Evolutionary conservation across 1,140 invertebrate species (phyloP).

Genomic region (Atta colombica): DNA sequence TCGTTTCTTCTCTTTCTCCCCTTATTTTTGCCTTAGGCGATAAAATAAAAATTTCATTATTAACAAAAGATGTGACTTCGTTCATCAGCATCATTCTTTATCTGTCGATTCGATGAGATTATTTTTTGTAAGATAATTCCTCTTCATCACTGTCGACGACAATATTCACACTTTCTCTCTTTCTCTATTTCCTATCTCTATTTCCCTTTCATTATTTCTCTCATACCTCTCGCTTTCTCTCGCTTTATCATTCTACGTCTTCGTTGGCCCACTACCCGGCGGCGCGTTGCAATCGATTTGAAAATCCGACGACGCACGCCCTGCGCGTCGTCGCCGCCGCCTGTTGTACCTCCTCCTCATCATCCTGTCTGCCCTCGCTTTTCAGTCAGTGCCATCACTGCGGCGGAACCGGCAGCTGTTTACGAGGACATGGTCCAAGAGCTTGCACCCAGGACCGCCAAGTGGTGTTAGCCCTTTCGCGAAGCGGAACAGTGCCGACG

Average conservation of each 20-base stretch:
- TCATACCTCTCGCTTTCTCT: constrained; percentile 2
- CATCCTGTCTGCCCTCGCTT: constrained; percentile 26
- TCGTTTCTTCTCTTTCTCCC: background rate
- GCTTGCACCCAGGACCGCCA: background rate
- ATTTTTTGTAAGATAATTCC: background rate
- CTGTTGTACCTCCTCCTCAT: constrained; percentile 50
- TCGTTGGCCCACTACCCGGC: constrained; percentile 55
- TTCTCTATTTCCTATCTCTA: background rate
- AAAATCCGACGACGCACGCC: constrained; percentile 70
- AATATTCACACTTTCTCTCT: background rate
- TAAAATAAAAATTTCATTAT: background rate
- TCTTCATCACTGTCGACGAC: constrained; percentile 8
- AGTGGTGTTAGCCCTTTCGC: constrained; percentile 23
- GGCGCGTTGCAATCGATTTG: constrained; percentile 71
- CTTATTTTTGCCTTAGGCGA: background rate
- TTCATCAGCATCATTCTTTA: background rate
- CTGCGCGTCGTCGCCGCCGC: constrained; percentile 56
- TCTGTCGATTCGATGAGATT: background rate
- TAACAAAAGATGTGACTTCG: background rate
- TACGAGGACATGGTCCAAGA: constrained; percentile 53
- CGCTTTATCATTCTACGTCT: constrained; percentile 46
- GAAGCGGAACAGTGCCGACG: background rate
- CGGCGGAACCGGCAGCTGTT: constrained; percentile 48
- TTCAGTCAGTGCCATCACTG: constrained; percentile 69
- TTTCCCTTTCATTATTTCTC: background rate